Evolutionary conservation across 2,797 vertebrate species (phyloP), one percentile per base, ranked within the genome.

Genomic region (Siniperca undulata): DNA sequence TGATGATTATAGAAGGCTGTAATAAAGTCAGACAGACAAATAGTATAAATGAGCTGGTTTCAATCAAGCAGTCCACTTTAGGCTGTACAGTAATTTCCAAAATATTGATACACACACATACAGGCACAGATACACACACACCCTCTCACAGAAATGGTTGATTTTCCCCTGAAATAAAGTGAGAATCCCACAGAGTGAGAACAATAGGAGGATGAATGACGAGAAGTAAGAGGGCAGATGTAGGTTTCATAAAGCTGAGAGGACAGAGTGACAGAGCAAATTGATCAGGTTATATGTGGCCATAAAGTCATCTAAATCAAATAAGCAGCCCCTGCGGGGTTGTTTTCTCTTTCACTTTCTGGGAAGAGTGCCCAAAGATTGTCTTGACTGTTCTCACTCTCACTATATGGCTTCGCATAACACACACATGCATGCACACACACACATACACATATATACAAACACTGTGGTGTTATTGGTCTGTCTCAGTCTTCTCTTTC

Each of bases 291-390:
- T 88, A 83, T 73, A 75, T 83, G 55, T 56, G 60, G 44, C 27
- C 82, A 78, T 82, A 67, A 77, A 77, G 79, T 71, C 76, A n/a
- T 50, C 72, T 71, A 88, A 86, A 85, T 86, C 84, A 83, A 88
- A 91, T 88, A 56, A 88, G 11, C 58, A 55, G 59, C 78, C 30
- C 30, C 79, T n/a, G n/a, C 16, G 4, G 80, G 76, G 55, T 78
- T 61, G 40, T 64, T 78, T 86, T 77, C 72, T 70, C 65, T 76
- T 74, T 86, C 79, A 69, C 82, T 88, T 70, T 90, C 65, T 78
- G 81, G 79, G 50, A 79, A 71, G 24, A 19, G 62, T 1, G 53
- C 77, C 79, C 69, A 50, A 80, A 85, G 75, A 81, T 76, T 70
- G 67, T 59, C 77, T 88, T 56, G 22, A 52, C 20, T 56, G 55